Percentiles rank a stretch among this genome's conserved stretches.
Conservation (phyloP, 2,113 vertebrate species). For the Gymnobelideus leadbeateri region DNA sequence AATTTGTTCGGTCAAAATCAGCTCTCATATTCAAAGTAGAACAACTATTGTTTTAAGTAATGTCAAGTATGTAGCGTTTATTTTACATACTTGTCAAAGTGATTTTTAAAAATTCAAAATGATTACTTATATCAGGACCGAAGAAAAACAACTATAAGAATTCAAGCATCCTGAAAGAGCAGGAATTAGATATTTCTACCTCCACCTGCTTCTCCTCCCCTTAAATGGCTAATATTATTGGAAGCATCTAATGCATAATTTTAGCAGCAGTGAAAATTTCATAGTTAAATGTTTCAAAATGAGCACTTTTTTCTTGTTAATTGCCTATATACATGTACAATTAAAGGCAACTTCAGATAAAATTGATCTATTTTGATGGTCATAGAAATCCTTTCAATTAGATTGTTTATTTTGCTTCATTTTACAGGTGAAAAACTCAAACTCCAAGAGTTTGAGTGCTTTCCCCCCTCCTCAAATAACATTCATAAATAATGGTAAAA, state of each 20-base stretch:
- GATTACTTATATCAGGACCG: slow-evolving; percentile 1
- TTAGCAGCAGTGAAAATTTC: background rate
- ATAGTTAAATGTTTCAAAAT: background rate
- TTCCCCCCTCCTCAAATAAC: too few relatives aligned
- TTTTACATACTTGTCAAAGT: slow-evolving; percentile 23
- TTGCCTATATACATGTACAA: too few relatives aligned
- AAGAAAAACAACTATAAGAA: background rate
- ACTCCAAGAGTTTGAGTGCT: too few relatives aligned
- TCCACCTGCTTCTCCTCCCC: background rate
- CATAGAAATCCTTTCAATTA: too few relatives aligned
- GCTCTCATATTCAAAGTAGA: slow-evolving; percentile 24
- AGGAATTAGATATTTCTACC: background rate
- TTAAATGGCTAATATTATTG: background rate
- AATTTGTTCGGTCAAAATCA: slow-evolving; percentile 51
- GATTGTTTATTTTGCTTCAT: too few relatives aligned
- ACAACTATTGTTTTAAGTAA: background rate
- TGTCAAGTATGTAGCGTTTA: slow-evolving; percentile 22
- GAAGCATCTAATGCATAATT: background rate
- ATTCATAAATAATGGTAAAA: too few relatives aligned
- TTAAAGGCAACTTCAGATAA: too few relatives aligned
- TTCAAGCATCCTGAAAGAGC: background rate
- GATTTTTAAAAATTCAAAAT: slow-evolving; percentile 43
- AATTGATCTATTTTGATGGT: too few relatives aligned
- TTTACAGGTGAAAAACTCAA: too few relatives aligned
- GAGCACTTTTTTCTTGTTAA: too few relatives aligned